phyloP scores from a whole-genome alignment of 2,113 vertebrate species.

The Tonatia bakeri region DNA sequence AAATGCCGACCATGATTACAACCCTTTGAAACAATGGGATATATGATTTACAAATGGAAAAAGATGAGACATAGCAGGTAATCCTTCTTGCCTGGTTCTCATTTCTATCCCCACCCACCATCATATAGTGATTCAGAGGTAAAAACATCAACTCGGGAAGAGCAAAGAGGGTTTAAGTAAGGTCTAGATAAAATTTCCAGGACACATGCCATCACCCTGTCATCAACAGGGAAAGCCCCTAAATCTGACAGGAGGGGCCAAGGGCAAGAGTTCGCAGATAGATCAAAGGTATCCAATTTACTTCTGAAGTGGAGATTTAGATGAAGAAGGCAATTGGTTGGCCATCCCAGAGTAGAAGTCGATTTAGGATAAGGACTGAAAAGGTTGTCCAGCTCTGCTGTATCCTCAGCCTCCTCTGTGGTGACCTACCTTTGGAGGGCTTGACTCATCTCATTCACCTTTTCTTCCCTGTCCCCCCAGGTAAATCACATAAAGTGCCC shows the following conservation, averaged over 20 bases:
- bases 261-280: not conserved
- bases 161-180: not conserved
- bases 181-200: not conserved
- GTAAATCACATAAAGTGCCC: not conserved
- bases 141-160: not conserved
- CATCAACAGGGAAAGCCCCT: not conserved
- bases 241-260: not conserved
- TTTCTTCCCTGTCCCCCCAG: not conserved
- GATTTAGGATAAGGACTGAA: not conserved
- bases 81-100: not conserved
- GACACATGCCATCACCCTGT: not conserved
- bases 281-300: not conserved
- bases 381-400: not conserved
- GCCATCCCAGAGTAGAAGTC: not conserved
- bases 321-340: not conserved
- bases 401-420: not conserved
- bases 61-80: constrained; percentile 32
- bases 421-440: not conserved
- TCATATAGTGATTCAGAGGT: not conserved
- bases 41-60: constrained; percentile 36
- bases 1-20: constrained; percentile 58
- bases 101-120: not conserved
- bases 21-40: constrained; percentile 56
- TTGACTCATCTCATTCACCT: not conserved
- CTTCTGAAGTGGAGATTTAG: not conserved